Evolutionary conservation across 1,140 invertebrate genomes (phyloP).

Genomic region (Drosophila nikananu): DNA sequence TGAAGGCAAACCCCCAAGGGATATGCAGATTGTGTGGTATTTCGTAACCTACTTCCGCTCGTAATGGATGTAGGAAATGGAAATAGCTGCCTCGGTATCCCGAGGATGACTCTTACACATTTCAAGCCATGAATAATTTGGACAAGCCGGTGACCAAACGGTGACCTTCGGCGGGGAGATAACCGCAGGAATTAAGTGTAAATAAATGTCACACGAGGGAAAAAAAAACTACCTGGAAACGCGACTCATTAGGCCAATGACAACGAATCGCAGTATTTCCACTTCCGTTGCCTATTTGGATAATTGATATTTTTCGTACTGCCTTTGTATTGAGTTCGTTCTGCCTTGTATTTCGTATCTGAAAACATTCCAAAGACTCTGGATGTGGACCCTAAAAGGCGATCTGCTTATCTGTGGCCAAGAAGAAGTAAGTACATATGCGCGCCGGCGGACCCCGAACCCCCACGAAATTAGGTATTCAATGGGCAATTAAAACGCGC

Average conservation of each 20-base stretch:
- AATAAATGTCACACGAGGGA: conserved; percentile 28
- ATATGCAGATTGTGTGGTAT: conserved; percentile 6
- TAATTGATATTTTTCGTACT: conserved; percentile 12
- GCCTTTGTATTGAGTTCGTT: too few species aligned
- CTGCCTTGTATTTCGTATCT: conserved; percentile 9
- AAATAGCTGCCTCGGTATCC: neutral
- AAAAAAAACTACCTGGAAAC: conserved; percentile 14
- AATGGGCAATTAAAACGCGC: conserved; percentile 50
- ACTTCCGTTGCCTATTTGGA: conserved; percentile 26
- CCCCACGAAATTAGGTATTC: conserved; percentile 44
- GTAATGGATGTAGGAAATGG: conserved; percentile 32
- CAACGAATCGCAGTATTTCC: conserved; percentile 10
- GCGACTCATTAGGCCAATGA: conserved; percentile 20
- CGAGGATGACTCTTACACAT: conserved; percentile 20
- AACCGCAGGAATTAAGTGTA: conserved; percentile 29
- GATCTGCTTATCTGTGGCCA: conserved; percentile 31
- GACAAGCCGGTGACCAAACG: neutral
- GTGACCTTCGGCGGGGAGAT: conserved; percentile 43
- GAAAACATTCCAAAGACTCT: conserved; percentile 9
- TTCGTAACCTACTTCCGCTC: conserved; percentile 29
- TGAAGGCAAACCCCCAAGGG: neutral
- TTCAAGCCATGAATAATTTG: conserved; percentile 42
- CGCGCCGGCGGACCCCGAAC: too few species aligned
- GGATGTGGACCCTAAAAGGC: conserved; percentile 36
- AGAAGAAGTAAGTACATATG: conserved; percentile 5